Evolutionary conservation across 2,888 invertebrate species (phyloP).

Genomic region (Rhimphoctona megacephalus): DNA sequence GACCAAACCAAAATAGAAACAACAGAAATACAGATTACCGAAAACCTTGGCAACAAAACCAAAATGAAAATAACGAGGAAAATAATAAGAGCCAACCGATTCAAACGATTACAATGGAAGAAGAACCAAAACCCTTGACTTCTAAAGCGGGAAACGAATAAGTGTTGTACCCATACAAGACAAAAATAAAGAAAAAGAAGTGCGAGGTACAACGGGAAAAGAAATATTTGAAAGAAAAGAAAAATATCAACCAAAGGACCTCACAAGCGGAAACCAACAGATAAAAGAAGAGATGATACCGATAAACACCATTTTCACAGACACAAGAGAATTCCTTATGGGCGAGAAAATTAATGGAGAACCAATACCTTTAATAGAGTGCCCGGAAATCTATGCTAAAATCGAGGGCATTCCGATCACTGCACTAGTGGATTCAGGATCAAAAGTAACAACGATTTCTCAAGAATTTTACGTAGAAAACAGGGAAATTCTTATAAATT

Average conservation of each 20-base stretch:
- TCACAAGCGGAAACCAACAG: neutral
- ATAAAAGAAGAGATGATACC: neutral
- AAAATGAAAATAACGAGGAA: no score
- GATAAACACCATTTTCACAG: conserved; percentile 5
- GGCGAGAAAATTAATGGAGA: no score
- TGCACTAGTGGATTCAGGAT: neutral
- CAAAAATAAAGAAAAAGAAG: neutral
- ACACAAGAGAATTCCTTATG: neutral
- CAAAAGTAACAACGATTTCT: conserved; percentile 33
- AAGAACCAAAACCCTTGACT: neutral
- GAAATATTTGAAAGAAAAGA: neutral
- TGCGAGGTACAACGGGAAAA: neutral
- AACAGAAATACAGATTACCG: no score
- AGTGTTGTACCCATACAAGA: conserved; percentile 6
- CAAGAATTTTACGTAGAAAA: conserved; percentile 24
- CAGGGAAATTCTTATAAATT: neutral
- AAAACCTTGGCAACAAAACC: no score
- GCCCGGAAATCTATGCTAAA: no score
- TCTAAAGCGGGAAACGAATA: conserved; percentile 15
- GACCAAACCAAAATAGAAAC: no score
- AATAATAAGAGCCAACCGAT: neutral
- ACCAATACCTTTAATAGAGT: no score
- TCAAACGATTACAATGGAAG: neutral
- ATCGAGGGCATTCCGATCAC: conserved; percentile 15
- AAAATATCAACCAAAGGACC: neutral